Conservation (phyloP, 2,888 invertebrate species). For the Cosmia pyralina region DNA sequence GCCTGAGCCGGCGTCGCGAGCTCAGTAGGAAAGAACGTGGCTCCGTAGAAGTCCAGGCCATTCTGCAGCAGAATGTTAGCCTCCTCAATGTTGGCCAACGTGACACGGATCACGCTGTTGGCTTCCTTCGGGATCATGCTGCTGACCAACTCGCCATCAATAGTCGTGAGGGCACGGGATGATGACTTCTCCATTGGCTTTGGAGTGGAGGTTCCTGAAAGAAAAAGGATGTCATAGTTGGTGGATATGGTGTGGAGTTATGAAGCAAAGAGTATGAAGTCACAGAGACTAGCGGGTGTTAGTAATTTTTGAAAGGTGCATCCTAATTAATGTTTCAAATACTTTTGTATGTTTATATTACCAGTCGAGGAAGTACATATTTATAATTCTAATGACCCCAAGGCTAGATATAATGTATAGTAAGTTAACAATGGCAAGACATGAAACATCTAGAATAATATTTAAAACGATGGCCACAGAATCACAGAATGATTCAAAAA, state of each 20-base stretch:
- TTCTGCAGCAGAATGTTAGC: constrained; percentile 94
- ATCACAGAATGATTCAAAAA: neutral
- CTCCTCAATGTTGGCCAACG: constrained; percentile 94
- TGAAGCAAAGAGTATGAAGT: constrained; percentile 5
- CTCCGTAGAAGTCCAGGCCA: constrained; percentile 96
- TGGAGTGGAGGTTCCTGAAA: constrained; percentile 84
- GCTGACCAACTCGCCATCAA: constrained; percentile 86
- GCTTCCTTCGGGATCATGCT: constrained; percentile 90
- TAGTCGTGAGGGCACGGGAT: constrained; percentile 82
- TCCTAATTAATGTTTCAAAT: constrained; percentile 15
- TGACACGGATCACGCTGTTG: constrained; percentile 92
- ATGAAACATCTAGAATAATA: neutral
- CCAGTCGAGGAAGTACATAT: neutral
- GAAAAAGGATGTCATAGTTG: neutral
- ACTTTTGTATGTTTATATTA: neutral
- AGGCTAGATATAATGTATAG: neutral
- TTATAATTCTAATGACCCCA: neutral
- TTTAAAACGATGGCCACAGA: neutral
- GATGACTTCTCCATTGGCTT: constrained; percentile 84
- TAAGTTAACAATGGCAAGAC: neutral
- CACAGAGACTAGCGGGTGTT: constrained; percentile 17
- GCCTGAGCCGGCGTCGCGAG: constrained; percentile 92
- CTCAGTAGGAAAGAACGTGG: constrained; percentile 96
- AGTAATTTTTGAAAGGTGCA: constrained; percentile 47
- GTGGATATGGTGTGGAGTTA: neutral